A percentile compares a stretch with the other conserved stretches of the same genome.
phyloP scores from a whole-genome alignment of 2,797 vertebrate species.

The Hypotaenidia okinawae region DNA sequence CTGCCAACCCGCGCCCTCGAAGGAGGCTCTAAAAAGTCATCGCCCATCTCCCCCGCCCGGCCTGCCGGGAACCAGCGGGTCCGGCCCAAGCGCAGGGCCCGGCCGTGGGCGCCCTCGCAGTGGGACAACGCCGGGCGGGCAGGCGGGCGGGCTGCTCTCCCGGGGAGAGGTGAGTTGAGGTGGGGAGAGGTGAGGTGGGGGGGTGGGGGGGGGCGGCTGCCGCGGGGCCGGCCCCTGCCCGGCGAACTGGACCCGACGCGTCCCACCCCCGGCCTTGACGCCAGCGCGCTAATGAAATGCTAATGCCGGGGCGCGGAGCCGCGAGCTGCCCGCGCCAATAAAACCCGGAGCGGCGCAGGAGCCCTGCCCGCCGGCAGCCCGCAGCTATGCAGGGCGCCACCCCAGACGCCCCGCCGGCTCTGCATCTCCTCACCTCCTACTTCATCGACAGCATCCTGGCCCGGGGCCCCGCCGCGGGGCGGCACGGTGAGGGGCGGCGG shows the following conservation, averaged over 20 bases:
- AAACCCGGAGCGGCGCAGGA: conserved; percentile 11
- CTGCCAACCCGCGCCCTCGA: background rate
- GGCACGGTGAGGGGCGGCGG: background rate
- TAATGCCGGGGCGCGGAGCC: conserved; percentile 40
- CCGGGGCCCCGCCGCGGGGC: background rate
- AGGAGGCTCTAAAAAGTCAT: background rate
- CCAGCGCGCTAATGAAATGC: conserved; percentile 47
- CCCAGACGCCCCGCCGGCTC: conserved; percentile 28
- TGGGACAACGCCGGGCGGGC: background rate
- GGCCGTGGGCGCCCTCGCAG: fast-evolving
- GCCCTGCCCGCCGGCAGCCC: background rate
- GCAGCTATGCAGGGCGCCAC: conserved; percentile 40
- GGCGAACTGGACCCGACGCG: background rate
- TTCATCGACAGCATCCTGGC: conserved; percentile 73
- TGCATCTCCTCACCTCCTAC: conserved; percentile 68
- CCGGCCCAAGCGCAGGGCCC: too few relatives aligned
- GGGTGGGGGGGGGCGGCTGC: too few relatives aligned
- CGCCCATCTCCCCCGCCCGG: too few relatives aligned
- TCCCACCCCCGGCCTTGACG: conserved; percentile 62
- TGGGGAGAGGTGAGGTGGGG: too few relatives aligned
- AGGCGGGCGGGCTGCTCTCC: too few relatives aligned
- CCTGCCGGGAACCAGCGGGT: background rate
- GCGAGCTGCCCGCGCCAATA: conserved; percentile 47
- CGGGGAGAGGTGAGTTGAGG: too few relatives aligned
- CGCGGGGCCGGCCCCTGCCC: background rate